phyloP scores from a whole-genome alignment of 2,113 vertebrate genomes.

The Shinisaurus crocodilurus region DNA sequence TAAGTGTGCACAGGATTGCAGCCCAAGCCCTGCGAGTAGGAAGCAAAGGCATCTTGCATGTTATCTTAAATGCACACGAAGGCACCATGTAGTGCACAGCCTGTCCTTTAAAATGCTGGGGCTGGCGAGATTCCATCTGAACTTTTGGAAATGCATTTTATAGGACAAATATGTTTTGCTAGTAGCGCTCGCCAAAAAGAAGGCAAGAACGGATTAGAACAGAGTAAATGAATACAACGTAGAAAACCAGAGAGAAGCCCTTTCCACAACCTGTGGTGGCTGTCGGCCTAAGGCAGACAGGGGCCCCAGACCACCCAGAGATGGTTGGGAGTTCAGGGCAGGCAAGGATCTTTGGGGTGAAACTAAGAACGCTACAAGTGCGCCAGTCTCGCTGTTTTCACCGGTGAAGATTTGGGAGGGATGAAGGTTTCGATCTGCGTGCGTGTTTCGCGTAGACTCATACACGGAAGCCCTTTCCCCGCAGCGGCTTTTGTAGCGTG shows the following conservation, averaged over 20 bases:
- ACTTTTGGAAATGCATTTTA: background rate
- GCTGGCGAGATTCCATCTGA: background rate
- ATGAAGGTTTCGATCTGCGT: background rate
- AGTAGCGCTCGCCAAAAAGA: background rate
- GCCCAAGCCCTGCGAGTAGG: background rate
- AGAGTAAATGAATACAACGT: too few species aligned
- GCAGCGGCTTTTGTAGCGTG: background rate
- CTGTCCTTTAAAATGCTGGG: background rate
- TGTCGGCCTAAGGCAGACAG: background rate
- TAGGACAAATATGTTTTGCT: background rate
- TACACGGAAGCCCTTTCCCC: background rate
- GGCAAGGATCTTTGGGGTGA: too few species aligned
- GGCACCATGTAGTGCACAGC: too few species aligned
- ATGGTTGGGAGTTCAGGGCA: background rate
- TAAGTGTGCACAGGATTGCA: background rate
- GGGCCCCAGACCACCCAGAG: background rate
- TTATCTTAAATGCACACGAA: background rate
- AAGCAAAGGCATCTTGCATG: background rate
- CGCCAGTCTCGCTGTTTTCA: background rate
- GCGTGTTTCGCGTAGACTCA: background rate
- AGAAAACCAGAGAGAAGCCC: background rate
- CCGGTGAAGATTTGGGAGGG: too few species aligned
- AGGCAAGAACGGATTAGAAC: too few species aligned
- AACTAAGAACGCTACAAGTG: background rate
- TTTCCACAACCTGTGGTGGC: too few species aligned